Evolutionary conservation across 2,888 invertebrate species (phyloP), one percentile per base, ranked within the genome.

Genomic region (Smittia aterrima): DNA sequence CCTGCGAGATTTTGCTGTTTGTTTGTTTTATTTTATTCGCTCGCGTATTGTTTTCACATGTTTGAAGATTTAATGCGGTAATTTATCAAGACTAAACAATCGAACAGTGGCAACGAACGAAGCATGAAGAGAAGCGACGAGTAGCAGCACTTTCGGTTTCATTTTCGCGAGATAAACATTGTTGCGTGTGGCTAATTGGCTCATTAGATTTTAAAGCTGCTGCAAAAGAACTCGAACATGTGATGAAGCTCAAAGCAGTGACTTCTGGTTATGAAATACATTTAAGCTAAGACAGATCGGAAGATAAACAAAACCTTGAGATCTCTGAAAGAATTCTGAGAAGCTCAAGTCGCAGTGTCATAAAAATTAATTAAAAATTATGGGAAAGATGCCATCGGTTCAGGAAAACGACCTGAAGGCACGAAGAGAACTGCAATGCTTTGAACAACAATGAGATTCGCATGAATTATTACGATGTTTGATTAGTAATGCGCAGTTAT

Each of bases 291-390:
- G 32, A 32, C 9, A 3, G 9, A 32, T 32, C 9, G 3, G 4
- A 9, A 32, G 32, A 32, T 32, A 32, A 3, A 9, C 9, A 32
- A 9, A 32, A 9, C 32, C 32, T 32, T 32, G 32, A 32, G 32
- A 32, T 32, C 32, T 32, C 9, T 32, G 32, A 9, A 9, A 9
- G 32, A 3, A 32, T 32, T 32, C 32, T 32, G 32, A 9, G 32
- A 32, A 32, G 32, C 9, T 32, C 32, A 32, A 32, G 32, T 9
- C 32, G 32, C 9, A 70, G 70, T 70, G 70, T 54, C 70, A 70
- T 70, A 70, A 54, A 70, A 70, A 70, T 70, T 70, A 70, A 53
- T 70, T 70, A 70, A 54, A 70, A 1, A 9, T 54, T 54, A 25
- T 54, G 27, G 25, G 25, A 64, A 64, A 64, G 22, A 27, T 64